A percentile compares a stretch with the other conserved stretches of the same genome.
Evolutionary conservation across 1,140 invertebrate genomes (phyloP).

Genomic region (Panagrolaimus sp.): DNA sequence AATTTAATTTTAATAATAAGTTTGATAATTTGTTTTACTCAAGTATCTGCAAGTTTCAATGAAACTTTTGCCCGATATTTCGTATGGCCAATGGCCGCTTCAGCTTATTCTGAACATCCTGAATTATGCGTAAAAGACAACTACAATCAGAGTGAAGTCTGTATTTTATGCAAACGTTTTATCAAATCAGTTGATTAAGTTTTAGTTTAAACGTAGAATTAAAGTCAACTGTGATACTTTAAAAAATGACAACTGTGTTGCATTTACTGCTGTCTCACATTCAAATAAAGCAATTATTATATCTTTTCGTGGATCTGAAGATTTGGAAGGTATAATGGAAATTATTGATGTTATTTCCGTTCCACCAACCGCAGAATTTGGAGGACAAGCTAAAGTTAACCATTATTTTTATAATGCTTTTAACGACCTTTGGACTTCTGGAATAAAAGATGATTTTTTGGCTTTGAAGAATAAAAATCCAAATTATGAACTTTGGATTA

Average conservation of each 20-base stretch:
- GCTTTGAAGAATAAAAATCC: constrained; percentile 30
- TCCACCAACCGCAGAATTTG: constrained; percentile 33
- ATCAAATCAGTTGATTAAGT: too few relatives aligned
- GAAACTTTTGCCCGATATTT: constrained; percentile 37
- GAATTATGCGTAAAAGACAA: constrained; percentile 37
- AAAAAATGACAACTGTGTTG: constrained; percentile 37
- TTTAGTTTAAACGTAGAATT: too few relatives aligned
- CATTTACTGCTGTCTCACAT: constrained; percentile 41
- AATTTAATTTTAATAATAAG: too few relatives aligned
- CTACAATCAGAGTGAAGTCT: neutral
- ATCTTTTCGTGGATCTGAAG: constrained; percentile 44
- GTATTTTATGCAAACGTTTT: neutral
- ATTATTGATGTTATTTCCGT: constrained; percentile 38
- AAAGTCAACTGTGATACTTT: constrained; percentile 2
- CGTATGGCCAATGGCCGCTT: constrained; percentile 41
- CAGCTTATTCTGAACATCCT: constrained; percentile 41
- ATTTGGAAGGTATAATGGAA: constrained; percentile 45
- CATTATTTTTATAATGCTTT: constrained; percentile 46
- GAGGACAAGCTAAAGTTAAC: constrained; percentile 20
- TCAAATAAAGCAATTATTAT: constrained; percentile 40
- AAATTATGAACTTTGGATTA: constrained; percentile 48
- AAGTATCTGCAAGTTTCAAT: too few relatives aligned
- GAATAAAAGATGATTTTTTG: constrained; percentile 37
- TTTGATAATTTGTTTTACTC: too few relatives aligned
- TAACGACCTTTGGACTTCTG: constrained; percentile 34